Evolutionary conservation across 1,140 invertebrate genomes (phyloP).

Genomic region (Drosophila melanogaster): DNA sequence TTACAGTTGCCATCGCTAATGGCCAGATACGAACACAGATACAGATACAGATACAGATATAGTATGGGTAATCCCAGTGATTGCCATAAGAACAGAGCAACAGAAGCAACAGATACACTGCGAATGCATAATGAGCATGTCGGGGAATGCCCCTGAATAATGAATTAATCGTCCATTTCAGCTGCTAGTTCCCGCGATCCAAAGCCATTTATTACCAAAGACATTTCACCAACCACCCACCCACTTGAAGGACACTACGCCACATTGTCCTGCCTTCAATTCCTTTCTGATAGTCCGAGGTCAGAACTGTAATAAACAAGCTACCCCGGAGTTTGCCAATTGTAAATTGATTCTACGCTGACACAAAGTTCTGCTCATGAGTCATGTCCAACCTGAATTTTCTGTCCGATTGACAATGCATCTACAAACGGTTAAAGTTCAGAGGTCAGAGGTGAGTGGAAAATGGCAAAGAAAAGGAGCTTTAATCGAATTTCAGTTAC

Average conservation of each 20-base stretch:
- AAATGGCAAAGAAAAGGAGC: background rate
- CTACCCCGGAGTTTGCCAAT: background rate
- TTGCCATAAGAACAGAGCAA: conserved; percentile 2
- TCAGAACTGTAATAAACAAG: conserved; percentile 1
- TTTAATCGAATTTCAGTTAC: conserved; percentile 32
- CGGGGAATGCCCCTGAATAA: conserved; percentile 34
- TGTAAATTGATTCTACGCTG: conserved; percentile 20
- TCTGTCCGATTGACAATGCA: background rate
- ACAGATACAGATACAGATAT: conserved; percentile 1
- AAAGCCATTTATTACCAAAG: conserved; percentile 21
- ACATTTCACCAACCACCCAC: background rate
- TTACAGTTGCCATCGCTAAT: conserved; percentile 10
- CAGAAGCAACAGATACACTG: conserved; percentile 22
- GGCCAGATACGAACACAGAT: conserved; percentile 5
- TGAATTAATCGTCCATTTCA: conserved; percentile 49
- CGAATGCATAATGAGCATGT: conserved; percentile 42
- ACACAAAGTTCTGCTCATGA: background rate
- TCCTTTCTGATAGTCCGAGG: background rate
- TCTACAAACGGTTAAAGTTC: background rate
- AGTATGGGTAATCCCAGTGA: conserved; percentile 1
- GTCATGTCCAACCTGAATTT: background rate
- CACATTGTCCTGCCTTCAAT: background rate
- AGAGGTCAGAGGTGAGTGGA: background rate
- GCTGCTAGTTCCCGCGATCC: conserved; percentile 39
- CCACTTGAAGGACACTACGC: background rate